Conservation (phyloP, 1,140 invertebrate genomes). For the Grapholita molesta region DNA sequence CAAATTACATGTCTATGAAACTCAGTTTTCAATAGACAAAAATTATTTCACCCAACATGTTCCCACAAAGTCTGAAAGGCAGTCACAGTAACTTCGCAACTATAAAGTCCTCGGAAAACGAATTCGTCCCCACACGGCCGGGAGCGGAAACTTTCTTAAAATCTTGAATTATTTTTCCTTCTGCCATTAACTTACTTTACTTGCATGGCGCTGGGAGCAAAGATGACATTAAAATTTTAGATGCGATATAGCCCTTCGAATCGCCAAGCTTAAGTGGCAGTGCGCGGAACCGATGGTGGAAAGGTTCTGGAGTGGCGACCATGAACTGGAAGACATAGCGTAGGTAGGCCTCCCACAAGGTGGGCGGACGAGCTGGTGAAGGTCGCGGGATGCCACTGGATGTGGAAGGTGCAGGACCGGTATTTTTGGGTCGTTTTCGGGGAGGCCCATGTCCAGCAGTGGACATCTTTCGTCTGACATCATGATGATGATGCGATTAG, state of each 20-base stretch:
- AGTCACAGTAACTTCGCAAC: not conserved
- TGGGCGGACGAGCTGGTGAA: too few relatives aligned
- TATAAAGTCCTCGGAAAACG: not conserved
- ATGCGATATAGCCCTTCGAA: not conserved
- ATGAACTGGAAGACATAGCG: too few relatives aligned
- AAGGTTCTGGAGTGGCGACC: too few relatives aligned
- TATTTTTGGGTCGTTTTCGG: too few relatives aligned
- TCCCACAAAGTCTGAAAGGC: not conserved
- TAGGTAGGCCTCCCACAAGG: too few relatives aligned
- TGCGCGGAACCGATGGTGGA: too few relatives aligned
- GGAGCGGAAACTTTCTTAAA: conserved; percentile 4
- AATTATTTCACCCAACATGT: not conserved
- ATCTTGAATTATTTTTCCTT: conserved; percentile 14
- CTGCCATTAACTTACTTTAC: conserved; percentile 9
- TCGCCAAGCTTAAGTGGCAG: too few relatives aligned
- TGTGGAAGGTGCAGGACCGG: too few relatives aligned
- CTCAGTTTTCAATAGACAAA: not conserved
- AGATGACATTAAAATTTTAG: not conserved
- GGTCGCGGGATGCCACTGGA: too few relatives aligned
- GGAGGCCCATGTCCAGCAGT: too few relatives aligned
- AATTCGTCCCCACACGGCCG: not conserved
- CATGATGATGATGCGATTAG: too few relatives aligned
- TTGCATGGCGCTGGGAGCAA: conserved; percentile 2
- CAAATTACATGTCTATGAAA: not conserved
- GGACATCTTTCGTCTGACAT: too few relatives aligned